A percentile compares a stretch with the other conserved stretches of the same genome.
phyloP scores from a whole-genome alignment of 2,797 vertebrate species.

The Pogoniulus pusillus region DNA sequence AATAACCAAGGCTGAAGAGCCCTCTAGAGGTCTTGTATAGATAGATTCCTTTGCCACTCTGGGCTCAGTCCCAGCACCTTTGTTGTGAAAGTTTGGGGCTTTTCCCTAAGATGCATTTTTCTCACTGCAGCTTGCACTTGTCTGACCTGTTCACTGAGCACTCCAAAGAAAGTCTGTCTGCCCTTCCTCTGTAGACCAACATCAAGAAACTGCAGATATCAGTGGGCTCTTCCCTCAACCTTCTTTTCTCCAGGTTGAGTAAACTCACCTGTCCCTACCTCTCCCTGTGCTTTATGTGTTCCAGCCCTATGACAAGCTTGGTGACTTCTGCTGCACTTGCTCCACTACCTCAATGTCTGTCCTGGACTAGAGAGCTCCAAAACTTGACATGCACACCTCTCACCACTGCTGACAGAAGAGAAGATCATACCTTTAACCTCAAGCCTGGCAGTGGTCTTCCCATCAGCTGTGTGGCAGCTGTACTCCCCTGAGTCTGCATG shows the following conservation, averaged over 20 bases:
- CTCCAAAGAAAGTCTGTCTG: not conserved
- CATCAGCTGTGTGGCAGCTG: conserved; percentile 81
- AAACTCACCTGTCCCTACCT: not conserved
- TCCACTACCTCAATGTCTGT: not conserved
- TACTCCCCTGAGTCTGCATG: conserved; percentile 84
- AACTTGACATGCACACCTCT: accelerated
- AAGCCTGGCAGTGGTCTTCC: conserved; percentile 80
- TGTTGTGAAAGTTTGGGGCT: accelerated
- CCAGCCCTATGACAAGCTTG: not conserved
- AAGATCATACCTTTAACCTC: conserved; percentile 79
- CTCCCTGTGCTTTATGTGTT: accelerated
- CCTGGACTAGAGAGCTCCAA: not conserved
- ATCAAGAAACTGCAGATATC: not conserved
- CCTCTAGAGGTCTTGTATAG: accelerated
- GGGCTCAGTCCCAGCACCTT: not conserved
- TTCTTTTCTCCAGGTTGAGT: not conserved
- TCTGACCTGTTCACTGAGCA: not conserved
- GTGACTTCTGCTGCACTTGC: not conserved
- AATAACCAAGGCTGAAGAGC: not conserved
- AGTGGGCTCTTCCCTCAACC: accelerated
- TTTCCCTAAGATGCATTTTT: not conserved
- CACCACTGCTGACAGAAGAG: not conserved
- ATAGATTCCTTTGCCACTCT: not conserved
- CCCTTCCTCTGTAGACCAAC: not conserved
- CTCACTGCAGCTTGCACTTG: not conserved